These are phyloP conservation scores for Serranus cabrilla DNA, from an alignment of 2,797 vertebrate genomes.

Conservation along the genomic window DNA sequence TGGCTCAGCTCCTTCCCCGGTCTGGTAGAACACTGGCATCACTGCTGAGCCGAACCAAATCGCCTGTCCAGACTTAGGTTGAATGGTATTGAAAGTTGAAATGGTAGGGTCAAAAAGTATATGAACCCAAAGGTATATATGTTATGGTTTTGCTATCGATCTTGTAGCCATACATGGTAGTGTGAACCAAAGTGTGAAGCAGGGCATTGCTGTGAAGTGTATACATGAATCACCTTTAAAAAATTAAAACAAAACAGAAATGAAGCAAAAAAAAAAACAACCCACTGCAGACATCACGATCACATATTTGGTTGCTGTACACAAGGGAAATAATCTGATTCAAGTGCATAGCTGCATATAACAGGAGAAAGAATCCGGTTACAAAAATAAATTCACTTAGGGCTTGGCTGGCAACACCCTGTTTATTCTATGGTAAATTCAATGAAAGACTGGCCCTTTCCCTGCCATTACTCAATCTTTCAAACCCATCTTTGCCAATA, in stretches of 20 bases:
- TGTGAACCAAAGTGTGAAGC: not conserved
- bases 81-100: too few species aligned
- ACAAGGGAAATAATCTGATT: constrained; percentile 28
- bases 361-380: constrained; percentile 41
- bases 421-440: constrained; percentile 71
- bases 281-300: not conserved
- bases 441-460: constrained; percentile 61
- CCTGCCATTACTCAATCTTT: constrained; percentile 39
- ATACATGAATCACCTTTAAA: not conserved
- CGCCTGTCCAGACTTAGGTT: too few species aligned
- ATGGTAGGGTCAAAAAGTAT: too few species aligned
- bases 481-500: constrained; percentile 2
- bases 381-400: constrained; percentile 64
- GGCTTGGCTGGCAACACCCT: constrained; percentile 65
- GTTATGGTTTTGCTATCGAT: not conserved
- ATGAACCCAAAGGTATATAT: too few species aligned
- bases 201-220: not conserved
- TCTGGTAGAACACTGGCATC: too few species aligned
- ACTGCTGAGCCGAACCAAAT: too few species aligned
- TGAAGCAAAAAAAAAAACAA: not conserved
- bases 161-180: not conserved
- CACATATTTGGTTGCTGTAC: constrained; percentile 19
- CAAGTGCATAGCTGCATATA: constrained; percentile 30
- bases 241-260: constrained; percentile 5
- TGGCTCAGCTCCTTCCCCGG: too few species aligned